Evolutionary conservation across 2,113 vertebrate species (phyloP), one percentile per base, ranked within the genome.

Genomic region (Tor tambroides): DNA sequence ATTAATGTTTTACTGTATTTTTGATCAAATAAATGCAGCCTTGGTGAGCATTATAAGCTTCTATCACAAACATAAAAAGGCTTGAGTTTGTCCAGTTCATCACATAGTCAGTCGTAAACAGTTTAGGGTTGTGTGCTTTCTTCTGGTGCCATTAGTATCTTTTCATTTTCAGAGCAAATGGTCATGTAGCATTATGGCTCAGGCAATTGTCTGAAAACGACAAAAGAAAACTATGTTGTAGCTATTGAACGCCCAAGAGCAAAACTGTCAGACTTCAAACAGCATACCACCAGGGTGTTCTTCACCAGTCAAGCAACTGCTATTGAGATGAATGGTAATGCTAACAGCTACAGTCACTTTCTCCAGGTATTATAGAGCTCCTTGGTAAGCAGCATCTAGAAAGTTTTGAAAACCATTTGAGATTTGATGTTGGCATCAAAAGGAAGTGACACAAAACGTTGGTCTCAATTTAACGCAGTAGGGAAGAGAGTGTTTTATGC

Each of bases 341-440:
- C n/a, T 76, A 46, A 76, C n/a, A 46, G 41, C 72, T 26, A 26
- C 5, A 46, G 72, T 26, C 6, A 41, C 74, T 49, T 76, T 76
- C 41, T 46, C 41, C 74, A 76, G 74, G 23, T 76, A 76, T 76
- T 76, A 43, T 41, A 76, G n/a, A 74, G 71, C 35, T 74, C 71
- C 21, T 41, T 72, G 69, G 72, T 61, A 75, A 84, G 72, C 38
- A 63, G 83, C 59, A 82, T 83, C 11, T 75, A 30, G 65, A 85
- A 76, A 79, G 35, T 69, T 78, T 38, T 87, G 30, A 85, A 80
- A 69, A 35, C 65, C 85, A 80, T 46, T 80, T 85, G 46, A 89
- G 59, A 86, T 87, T 87, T 89, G 82, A 87, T 87, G 87, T 67
- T 74, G 61, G 51, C 63, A 88, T 78, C 85, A 87, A 88, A 43